Evolutionary conservation across 2,888 invertebrate genomes (phyloP), one percentile per base, ranked within the genome.

Genomic region (Polylopha cassiicola): DNA sequence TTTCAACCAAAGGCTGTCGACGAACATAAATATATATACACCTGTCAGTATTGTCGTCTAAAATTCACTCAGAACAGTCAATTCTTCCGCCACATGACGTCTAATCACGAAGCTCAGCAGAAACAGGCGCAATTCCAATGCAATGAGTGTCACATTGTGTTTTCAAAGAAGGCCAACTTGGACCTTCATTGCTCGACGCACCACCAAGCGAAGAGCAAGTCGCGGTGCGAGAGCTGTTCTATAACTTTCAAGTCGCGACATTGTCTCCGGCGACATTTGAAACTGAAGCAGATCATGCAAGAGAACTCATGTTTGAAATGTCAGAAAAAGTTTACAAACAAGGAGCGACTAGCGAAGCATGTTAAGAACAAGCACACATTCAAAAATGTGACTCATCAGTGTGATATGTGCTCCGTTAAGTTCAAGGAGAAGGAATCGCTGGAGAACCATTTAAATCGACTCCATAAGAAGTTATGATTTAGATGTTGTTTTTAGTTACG

Each of bases 41-140:
- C 73, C 9, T 85, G 84, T 22, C 81, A 84, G 39, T 85, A 74
- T 37, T 85, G 84, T 46, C 61, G 75, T 0, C 41, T 77, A 2
- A 85, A 80, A 47, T 85, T 85, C 43, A 70, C 82, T 0, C 80
- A 81, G 21, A 85, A 84, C 56, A 81, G 74, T 34, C 78, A 80
- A 3, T 84, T 72, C 48, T 84, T 82, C 36, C 79, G 81, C 47
- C 84, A 85, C 53, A 82, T 85, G 82, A 73, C 73, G 41, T 65
- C 82, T 0, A 84, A 82, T 37, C 84, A 85, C 51, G 72, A 78
- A 42, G 14, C 59, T 0, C 78, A 82, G 50, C 81, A 82, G 42
- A 63, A 68, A 21, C 53, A 73, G 17, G 81, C 77, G 0, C 78
- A 73, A 0, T 84, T 61, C 37, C 67, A 81, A 30, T 85, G 85